phyloP scores from a whole-genome alignment of 2,888 invertebrate genomes.

The Drosophila gaucha region DNA sequence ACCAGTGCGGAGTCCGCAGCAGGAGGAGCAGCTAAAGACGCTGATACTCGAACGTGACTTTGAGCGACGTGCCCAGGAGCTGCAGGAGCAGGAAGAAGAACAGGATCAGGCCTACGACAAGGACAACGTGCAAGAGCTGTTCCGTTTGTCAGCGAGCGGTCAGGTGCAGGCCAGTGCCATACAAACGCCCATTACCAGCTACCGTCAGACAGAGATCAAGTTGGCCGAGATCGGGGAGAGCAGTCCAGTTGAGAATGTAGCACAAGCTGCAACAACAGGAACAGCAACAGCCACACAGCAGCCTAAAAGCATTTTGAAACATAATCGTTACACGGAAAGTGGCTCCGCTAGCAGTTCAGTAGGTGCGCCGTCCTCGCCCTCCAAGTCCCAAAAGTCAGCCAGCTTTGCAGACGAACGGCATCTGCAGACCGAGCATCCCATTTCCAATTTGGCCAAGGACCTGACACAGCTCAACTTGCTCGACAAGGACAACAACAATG shows the following conservation, averaged over 20 bases:
- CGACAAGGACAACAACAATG: constrained; percentile 70
- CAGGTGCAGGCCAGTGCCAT: constrained; percentile 83
- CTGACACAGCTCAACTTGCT: constrained; percentile 79
- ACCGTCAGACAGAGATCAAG: constrained; percentile 84
- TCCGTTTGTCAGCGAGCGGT: constrained; percentile 84
- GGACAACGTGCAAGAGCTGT: constrained; percentile 86
- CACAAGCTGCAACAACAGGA: constrained; percentile 9
- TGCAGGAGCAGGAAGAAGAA: constrained; percentile 89
- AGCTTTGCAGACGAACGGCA: constrained; percentile 84
- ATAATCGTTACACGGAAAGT: constrained; percentile 82
- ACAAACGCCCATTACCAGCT: constrained; percentile 84
- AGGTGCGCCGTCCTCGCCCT: constrained; percentile 82
- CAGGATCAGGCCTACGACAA: constrained; percentile 82
- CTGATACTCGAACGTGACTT: constrained; percentile 97
- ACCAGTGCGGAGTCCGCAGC: constrained; percentile 90
- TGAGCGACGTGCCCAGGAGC: constrained; percentile 94
- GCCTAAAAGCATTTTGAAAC: constrained; percentile 85
- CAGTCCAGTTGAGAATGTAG: constrained; percentile 53
- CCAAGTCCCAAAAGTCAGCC: constrained; percentile 84
- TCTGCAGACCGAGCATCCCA: constrained; percentile 80
- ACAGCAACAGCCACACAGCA: constrained; percentile 56
- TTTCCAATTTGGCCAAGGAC: constrained; percentile 81
- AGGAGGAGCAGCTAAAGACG: constrained; percentile 95
- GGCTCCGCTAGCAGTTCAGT: constrained; percentile 53
- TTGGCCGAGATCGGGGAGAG: constrained; percentile 63